Percentiles rank a stretch among this genome's conserved stretches.
Conservation (phyloP, 2,888 invertebrate genomes). For the Proisotoma minuta region DNA sequence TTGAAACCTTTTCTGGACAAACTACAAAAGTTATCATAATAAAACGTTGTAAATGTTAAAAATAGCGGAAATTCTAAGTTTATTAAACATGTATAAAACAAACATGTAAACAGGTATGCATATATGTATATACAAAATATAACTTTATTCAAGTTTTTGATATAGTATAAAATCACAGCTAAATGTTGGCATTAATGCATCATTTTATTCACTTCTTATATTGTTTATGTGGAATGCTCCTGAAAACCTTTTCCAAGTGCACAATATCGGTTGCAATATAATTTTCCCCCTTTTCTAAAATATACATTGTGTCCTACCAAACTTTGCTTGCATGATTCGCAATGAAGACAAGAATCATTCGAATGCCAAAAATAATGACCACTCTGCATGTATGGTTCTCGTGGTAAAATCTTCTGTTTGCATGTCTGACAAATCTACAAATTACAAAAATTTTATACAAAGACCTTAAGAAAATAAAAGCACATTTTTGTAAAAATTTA, state of each 20-base stretch:
- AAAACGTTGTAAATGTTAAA: no score
- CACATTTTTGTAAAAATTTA: neutral
- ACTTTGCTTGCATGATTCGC: slow-evolving; percentile 24
- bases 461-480: slow-evolving; percentile 11
- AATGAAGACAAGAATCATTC: slow-evolving; percentile 25
- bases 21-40: no score
- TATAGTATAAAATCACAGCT: no score
- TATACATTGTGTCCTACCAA: slow-evolving; percentile 20
- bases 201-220: no score
- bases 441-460: slow-evolving; percentile 5
- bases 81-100: no score
- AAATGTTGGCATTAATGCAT: no score
- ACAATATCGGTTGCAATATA: slow-evolving; percentile 37
- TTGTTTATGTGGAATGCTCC: no score
- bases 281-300: slow-evolving; percentile 21
- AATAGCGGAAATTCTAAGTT: no score
- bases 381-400: slow-evolving; percentile 26
- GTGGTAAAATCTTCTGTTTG: slow-evolving; percentile 12
- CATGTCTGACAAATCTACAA: slow-evolving; percentile 24
- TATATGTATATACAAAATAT: no score
- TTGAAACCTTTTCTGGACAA: no score
- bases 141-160: no score
- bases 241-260: neutral
- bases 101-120: no score
- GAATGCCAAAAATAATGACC: slow-evolving; percentile 31